Evolutionary conservation across 2,888 invertebrate species (phyloP).

Genomic region (Dryococelus australis): DNA sequence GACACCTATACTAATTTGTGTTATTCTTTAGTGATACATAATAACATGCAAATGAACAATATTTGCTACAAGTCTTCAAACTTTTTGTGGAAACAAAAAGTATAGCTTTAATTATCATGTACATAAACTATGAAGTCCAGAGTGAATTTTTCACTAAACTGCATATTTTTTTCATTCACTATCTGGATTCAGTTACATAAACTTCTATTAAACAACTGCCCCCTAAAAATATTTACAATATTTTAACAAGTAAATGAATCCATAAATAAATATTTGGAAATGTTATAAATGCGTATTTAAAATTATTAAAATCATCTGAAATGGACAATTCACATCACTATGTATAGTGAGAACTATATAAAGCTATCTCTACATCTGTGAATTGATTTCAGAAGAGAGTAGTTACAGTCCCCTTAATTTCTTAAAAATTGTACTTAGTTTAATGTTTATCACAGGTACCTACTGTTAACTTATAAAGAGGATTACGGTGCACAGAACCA

Average conservation of each 20-base stretch:
- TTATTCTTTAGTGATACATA: not conserved
- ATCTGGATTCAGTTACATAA: not conserved
- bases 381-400: not conserved
- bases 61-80: conserved; percentile 28
- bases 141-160: not conserved
- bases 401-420: not conserved
- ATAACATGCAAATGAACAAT: conserved; percentile 21
- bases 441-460: conserved; percentile 44
- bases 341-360: not conserved
- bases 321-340: not conserved
- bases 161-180: not conserved
- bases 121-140: not conserved
- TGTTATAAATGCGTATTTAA: not conserved
- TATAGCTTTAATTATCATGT: not conserved
- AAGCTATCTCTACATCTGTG: not conserved
- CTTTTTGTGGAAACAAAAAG: not conserved
- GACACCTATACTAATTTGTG: conserved; percentile 11
- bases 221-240: not conserved
- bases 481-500: not conserved
- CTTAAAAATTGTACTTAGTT: conserved; percentile 12
- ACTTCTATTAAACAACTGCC: not conserved
- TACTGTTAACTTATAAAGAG: conserved; percentile 31
- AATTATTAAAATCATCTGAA: conserved; percentile 2
- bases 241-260: not conserved
- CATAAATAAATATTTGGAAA: conserved; percentile 16